These are phyloP conservation scores for Hypotaenidia philippensis DNA, from an alignment of 2,797 vertebrate genomes.

Conservation along the genomic window DNA sequence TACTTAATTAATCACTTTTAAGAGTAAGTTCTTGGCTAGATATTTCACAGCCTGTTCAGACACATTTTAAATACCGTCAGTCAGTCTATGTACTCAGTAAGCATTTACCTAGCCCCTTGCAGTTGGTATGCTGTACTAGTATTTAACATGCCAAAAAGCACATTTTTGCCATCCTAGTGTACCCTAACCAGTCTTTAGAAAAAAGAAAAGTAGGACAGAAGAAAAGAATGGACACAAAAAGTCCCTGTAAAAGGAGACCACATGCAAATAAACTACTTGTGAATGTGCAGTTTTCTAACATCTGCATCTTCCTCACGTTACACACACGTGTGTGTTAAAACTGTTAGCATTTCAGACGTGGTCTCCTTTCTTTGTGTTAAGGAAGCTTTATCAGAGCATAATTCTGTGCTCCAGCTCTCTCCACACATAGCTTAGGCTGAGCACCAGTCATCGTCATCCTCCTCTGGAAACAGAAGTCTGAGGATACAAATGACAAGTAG, in stretches of 20 bases:
- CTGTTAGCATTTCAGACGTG: background rate
- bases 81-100: background rate
- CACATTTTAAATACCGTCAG: background rate
- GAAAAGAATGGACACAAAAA: background rate
- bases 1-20: background rate
- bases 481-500: conserved; percentile 56
- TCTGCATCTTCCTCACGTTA: background rate
- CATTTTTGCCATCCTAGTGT: background rate
- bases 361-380: background rate
- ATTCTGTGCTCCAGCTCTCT: background rate
- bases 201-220: background rate
- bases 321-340: background rate
- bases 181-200: background rate
- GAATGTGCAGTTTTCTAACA: background rate
- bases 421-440: background rate
- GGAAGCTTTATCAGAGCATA: background rate
- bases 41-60: conserved; percentile 42
- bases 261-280: background rate
- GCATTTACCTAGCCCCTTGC: background rate
- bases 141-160: background rate
- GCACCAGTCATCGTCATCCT: background rate
- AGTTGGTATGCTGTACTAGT: background rate
- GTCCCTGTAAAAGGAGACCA: background rate
- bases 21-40: background rate
- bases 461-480: conserved; percentile 55